phyloP scores from a whole-genome alignment of 2,888 invertebrate species.

The Metellina segmentata region DNA sequence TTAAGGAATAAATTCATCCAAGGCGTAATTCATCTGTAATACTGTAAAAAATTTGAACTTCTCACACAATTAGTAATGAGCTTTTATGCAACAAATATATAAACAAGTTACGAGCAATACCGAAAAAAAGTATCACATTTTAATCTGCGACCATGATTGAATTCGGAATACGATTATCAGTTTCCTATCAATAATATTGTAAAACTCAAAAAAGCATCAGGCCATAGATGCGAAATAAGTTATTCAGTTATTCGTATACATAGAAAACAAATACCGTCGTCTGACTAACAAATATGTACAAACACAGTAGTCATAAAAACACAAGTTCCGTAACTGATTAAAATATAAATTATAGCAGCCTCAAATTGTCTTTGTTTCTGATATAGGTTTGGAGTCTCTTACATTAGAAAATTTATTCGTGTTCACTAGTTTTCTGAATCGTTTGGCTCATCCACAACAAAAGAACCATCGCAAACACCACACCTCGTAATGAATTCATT shows the following conservation, averaged over 20 bases:
- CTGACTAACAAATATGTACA: conserved; percentile 29
- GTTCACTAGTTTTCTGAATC: conserved; percentile 45
- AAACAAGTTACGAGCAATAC: not conserved
- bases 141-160: not conserved
- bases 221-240: not conserved
- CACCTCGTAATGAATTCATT: conserved; percentile 2
- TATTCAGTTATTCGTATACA: not conserved
- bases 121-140: not conserved
- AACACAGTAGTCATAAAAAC: conserved; percentile 31
- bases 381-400: conserved; percentile 44
- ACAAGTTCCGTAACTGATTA: conserved; percentile 17
- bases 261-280: not conserved
- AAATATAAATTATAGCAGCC: conserved; percentile 53
- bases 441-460: not conserved
- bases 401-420: conserved; percentile 53
- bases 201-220: not conserved
- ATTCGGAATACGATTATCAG: not conserved
- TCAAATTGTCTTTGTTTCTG: conserved; percentile 42
- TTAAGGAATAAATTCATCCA: not conserved
- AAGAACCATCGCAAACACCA: conserved; percentile 45
- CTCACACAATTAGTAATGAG: not conserved
- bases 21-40: not conserved
- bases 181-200: not conserved
- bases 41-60: not conserved
- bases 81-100: not conserved